These are phyloP conservation scores for Brachionus plicatilis DNA, from an alignment of 1,140 invertebrate genomes.

Conservation along the genomic window DNA sequence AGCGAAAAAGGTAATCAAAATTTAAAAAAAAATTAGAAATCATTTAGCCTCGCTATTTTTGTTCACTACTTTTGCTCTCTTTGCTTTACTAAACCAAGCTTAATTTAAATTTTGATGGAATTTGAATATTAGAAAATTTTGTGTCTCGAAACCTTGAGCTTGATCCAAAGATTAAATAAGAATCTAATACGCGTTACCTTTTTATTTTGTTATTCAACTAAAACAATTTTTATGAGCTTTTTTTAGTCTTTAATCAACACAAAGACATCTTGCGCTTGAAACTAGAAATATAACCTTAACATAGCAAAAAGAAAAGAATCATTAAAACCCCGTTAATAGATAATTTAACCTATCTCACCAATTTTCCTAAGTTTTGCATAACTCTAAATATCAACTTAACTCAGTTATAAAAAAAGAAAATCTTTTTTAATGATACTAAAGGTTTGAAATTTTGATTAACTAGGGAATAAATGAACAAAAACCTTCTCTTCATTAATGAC, in stretches of 20 bases:
- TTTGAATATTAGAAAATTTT: neutral
- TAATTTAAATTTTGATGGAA: conserved; percentile 35
- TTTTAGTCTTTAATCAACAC: conserved; percentile 15
- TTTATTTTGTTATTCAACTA: conserved; percentile 33
- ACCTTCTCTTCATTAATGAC: conserved; percentile 29
- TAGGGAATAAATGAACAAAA: conserved; percentile 4
- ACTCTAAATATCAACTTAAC: conserved; percentile 32
- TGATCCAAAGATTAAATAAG: conserved; percentile 29
- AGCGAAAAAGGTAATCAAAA: conserved; percentile 32
- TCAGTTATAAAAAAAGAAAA: conserved; percentile 16
- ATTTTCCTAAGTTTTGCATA: conserved; percentile 16
- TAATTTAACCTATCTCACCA: conserved; percentile 38
- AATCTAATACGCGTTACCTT: neutral
- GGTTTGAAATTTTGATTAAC: conserved; percentile 21
- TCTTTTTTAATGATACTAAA: conserved; percentile 1
- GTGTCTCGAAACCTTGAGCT: conserved; percentile 2
- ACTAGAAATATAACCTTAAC: conserved; percentile 36
- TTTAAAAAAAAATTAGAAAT: conserved; percentile 4
- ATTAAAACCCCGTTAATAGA: conserved; percentile 35
- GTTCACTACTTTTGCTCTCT: neutral
- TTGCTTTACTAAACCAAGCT: conserved; percentile 13
- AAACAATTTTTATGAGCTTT: conserved; percentile 34
- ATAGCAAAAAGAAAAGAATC: conserved; percentile 19
- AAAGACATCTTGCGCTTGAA: conserved; percentile 4
- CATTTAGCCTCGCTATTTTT: neutral